phyloP scores from a whole-genome alignment of 2,113 vertebrate species.

The Microcebus tavaratra region DNA sequence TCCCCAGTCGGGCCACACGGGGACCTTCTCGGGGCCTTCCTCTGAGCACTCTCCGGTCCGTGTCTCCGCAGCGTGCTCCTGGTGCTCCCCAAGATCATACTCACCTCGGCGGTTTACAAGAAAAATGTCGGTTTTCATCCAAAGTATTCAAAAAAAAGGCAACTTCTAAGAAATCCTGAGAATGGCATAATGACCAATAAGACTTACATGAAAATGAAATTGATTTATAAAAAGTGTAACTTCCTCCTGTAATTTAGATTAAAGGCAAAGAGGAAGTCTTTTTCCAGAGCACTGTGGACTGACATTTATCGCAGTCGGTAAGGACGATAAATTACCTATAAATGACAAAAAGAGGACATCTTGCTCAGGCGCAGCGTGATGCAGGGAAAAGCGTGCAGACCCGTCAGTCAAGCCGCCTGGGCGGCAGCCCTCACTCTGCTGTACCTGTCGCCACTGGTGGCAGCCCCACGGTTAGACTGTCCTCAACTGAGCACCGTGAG shows the following conservation, averaged over 20 bases:
- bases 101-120: not conserved
- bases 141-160: not conserved
- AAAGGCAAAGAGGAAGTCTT: not conserved
- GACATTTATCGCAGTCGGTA: not conserved
- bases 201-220: not conserved
- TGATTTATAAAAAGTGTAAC: not conserved
- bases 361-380: accelerated
- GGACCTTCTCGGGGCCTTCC: accelerated
- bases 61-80: accelerated
- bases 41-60: not conserved
- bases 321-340: not conserved
- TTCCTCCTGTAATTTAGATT: not conserved
- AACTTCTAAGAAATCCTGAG: not conserved
- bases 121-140: not conserved
- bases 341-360: not conserved
- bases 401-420: accelerated
- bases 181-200: not conserved
- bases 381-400: not conserved
- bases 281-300: not conserved
- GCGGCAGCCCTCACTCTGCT: not conserved
- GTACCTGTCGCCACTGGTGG: too few species aligned
- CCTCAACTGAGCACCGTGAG: not conserved
- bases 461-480: too few species aligned
- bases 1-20: accelerated
- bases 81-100: not conserved